These are phyloP conservation scores for Phainopepla nitens DNA, from an alignment of 2,113 vertebrate genomes.

Conservation along the genomic window DNA sequence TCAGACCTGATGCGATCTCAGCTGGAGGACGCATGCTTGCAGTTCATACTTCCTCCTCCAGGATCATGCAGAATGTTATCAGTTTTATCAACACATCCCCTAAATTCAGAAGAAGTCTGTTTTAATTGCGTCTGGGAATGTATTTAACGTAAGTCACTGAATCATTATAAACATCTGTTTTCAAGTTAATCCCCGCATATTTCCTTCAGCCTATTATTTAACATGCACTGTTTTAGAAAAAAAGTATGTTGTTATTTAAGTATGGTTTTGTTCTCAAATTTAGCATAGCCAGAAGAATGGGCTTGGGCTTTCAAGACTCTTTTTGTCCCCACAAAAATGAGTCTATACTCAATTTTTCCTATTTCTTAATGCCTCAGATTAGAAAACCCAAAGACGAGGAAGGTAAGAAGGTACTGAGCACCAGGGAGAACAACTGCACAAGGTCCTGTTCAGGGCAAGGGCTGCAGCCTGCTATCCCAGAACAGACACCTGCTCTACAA, in stretches of 20 bases:
- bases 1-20: conserved; percentile 7
- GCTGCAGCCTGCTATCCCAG: background rate
- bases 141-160: conserved; percentile 2
- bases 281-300: conserved; percentile 6
- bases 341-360: background rate
- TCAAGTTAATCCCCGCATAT: conserved; percentile 7
- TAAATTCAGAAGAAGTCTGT: conserved; percentile 24
- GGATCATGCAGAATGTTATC: conserved; percentile 49
- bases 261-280: conserved; percentile 3
- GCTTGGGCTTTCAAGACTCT: background rate
- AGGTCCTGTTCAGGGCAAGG: background rate
- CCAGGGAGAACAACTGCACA: background rate
- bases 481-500: background rate
- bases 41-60: conserved; percentile 26
- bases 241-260: background rate
- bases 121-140: conserved; percentile 47
- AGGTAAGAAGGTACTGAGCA: background rate
- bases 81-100: conserved; percentile 51
- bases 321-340: background rate
- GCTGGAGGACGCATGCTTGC: background rate
- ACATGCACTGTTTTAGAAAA: background rate
- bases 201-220: conserved; percentile 45
- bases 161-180: conserved; percentile 46
- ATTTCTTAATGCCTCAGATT: background rate
- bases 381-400: background rate